Conservation (phyloP, 2,888 invertebrate species). For the Lagria hirta region DNA sequence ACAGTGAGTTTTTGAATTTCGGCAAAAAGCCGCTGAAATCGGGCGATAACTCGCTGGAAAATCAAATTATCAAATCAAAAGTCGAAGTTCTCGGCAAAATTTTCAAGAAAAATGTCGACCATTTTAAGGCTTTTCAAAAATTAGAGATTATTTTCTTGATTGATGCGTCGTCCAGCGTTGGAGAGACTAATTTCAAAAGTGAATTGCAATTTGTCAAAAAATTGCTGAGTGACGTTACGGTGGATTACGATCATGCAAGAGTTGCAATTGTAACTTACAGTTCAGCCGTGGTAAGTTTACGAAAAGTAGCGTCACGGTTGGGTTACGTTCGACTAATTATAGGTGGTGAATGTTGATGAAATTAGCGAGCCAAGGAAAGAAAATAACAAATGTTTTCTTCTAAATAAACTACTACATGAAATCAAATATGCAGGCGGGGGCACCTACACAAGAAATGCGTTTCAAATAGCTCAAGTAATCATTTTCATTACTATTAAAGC, state of each 20-base stretch:
- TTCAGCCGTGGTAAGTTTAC: constrained; percentile 59
- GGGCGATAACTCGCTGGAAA: constrained; percentile 43
- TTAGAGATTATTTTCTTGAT: constrained; percentile 68
- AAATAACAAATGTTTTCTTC: constrained; percentile 65
- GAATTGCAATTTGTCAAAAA: constrained; percentile 69
- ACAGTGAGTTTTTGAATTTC: constrained; percentile 50
- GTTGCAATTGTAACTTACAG: constrained; percentile 68
- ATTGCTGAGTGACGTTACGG: constrained; percentile 65
- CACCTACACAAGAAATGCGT: constrained; percentile 69
- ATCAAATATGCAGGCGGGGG: constrained; percentile 67
- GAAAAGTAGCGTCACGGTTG: neutral
- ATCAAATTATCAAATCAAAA: constrained; percentile 55
- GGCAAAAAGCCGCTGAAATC: constrained; percentile 48
- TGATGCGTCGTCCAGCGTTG: constrained; percentile 71
- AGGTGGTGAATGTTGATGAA: constrained; percentile 60
- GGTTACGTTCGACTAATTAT: constrained; percentile 6
- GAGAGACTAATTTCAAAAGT: constrained; percentile 64
- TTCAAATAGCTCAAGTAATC: constrained; percentile 63
- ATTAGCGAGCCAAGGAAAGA: constrained; percentile 56
- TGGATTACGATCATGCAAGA: constrained; percentile 63
- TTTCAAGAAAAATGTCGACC: constrained; percentile 59
- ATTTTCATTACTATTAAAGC: no score
- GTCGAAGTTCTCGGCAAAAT: constrained; percentile 59
- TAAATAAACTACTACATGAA: constrained; percentile 62
- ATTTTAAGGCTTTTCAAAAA: constrained; percentile 50